These are phyloP conservation scores for Ptilodon capucinus DNA, from an alignment of 2,888 invertebrate species.

Conservation along the genomic window DNA sequence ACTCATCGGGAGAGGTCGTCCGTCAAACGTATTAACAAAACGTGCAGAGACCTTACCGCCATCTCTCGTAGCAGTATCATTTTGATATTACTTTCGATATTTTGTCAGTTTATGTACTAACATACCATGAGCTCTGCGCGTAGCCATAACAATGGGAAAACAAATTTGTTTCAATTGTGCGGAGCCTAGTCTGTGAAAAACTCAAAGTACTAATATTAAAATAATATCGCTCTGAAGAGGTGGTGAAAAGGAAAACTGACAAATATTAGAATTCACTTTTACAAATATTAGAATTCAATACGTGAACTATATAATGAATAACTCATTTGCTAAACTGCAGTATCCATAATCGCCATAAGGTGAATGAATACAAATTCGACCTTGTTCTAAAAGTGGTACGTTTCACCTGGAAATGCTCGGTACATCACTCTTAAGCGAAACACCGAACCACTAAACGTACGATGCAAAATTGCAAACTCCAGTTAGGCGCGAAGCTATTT, in stretches of 20 bases:
- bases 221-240: too few species aligned
- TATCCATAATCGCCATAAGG: background rate
- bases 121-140: too few species aligned
- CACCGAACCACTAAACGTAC: constrained; percentile 11
- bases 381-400: constrained; percentile 28
- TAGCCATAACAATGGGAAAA: too few species aligned
- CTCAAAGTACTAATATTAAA: too few species aligned
- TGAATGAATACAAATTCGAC: constrained; percentile 13
- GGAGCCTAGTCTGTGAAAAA: too few species aligned
- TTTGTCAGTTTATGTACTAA: too few species aligned
- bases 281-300: background rate
- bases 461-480: constrained; percentile 16
- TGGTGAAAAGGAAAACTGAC: too few species aligned
- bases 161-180: too few species aligned
- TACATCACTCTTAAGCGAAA: constrained; percentile 19
- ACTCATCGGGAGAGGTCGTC: constrained; percentile 1
- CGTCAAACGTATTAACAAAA: constrained; percentile 1
- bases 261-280: too few species aligned
- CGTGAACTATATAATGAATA: background rate
- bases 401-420: constrained; percentile 27
- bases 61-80: too few species aligned
- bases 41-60: too few species aligned
- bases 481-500: constrained; percentile 12
- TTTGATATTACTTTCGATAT: too few species aligned
- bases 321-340: background rate